These are phyloP conservation scores for Spilogale gracilis DNA, from an alignment of 2,113 vertebrate genomes.

Conservation along the genomic window DNA sequence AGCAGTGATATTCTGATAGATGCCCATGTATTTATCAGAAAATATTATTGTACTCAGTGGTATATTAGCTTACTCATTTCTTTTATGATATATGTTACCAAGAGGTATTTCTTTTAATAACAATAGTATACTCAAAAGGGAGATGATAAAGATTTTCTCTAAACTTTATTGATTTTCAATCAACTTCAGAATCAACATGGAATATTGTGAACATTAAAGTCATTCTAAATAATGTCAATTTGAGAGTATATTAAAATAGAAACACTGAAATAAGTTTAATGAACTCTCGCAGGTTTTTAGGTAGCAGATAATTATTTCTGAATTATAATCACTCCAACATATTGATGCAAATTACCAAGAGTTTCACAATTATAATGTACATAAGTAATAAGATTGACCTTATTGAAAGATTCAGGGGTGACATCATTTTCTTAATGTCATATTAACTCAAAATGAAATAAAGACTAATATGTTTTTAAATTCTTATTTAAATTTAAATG, in stretches of 20 bases:
- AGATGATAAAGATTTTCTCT: not conserved
- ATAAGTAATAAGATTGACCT: constrained; percentile 12
- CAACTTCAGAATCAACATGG: constrained; percentile 19
- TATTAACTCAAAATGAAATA: not conserved
- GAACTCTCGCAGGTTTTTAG: not conserved
- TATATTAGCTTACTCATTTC: not conserved
- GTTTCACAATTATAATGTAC: not conserved
- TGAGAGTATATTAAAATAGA: not conserved
- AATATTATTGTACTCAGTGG: not conserved
- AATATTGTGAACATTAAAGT: constrained; percentile 46
- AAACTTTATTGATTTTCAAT: constrained; percentile 35
- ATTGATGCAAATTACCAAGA: not conserved
- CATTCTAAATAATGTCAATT: not conserved
- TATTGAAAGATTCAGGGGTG: not conserved
- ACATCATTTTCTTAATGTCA: not conserved
- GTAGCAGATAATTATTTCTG: constrained; percentile 18
- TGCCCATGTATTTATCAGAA: not conserved
- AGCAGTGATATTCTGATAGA: not conserved
- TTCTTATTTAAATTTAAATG: not conserved
- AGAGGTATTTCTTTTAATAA: not conserved
- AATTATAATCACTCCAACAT: not conserved
- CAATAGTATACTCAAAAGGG: not conserved
- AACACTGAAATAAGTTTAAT: constrained; percentile 14
- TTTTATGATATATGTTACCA: not conserved
- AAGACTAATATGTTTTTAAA: not conserved